Conservation (phyloP, 92 coral and sea anemone genomes). For the Phenganax stokvisi region DNA sequence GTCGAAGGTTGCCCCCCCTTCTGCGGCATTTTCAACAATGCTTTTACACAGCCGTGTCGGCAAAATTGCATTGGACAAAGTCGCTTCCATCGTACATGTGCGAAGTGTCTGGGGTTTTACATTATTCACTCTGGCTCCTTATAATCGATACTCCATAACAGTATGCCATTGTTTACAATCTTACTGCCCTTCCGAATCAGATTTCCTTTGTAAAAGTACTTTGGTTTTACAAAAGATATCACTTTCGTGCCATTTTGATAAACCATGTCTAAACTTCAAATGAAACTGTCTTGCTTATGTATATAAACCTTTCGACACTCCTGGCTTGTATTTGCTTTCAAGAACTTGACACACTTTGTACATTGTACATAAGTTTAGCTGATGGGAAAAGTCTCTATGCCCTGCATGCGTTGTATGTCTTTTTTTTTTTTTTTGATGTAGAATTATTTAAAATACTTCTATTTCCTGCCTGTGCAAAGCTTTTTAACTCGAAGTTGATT, state of each 20-base stretch:
- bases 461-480: neutral
- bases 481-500: neutral
- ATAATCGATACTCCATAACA: neutral
- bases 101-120: conserved; percentile 20
- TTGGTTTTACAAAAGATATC: neutral
- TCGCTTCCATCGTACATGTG: conserved; percentile 19
- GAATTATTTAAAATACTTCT: neutral
- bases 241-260: neutral
- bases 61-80: conserved; percentile 17
- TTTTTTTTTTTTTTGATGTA: neutral
- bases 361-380: too few relatives aligned
- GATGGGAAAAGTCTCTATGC: too few relatives aligned
- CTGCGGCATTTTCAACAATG: conserved; percentile 23
- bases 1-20: conserved; percentile 46
- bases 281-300: neutral
- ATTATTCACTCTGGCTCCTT: conserved; percentile 5
- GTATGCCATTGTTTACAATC: neutral
- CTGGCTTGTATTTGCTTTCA: neutral
- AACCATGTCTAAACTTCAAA: neutral
- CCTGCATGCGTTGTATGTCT: neutral
- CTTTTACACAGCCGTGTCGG: conserved; percentile 28
- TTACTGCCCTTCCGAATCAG: neutral
- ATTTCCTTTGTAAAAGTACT: neutral
- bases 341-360: neutral
- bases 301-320: conserved; percentile 2